Percentiles rank a stretch among this genome's conserved stretches.
Evolutionary conservation across 2,113 vertebrate genomes (phyloP).

Genomic region (Pholis gunnellus): DNA sequence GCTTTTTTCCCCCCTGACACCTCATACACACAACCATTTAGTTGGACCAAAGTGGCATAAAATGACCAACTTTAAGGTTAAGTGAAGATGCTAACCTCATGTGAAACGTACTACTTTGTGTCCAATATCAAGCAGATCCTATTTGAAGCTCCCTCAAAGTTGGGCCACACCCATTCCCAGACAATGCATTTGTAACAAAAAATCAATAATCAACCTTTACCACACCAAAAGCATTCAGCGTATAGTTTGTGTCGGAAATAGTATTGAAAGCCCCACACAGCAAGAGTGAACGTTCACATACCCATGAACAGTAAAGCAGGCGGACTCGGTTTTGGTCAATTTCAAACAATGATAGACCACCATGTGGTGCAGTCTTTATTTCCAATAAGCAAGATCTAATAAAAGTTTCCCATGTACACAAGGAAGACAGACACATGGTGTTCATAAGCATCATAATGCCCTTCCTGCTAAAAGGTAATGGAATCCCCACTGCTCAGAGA

Average conservation of each 20-base stretch:
- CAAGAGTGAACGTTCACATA: slow-evolving; percentile 53
- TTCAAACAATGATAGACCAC: slow-evolving; percentile 58
- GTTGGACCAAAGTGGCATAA: slow-evolving; percentile 13
- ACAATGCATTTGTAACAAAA: slow-evolving; percentile 63
- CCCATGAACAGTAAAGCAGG: slow-evolving; percentile 38
- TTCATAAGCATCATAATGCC: slow-evolving; percentile 70
- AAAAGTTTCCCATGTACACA: slow-evolving; percentile 56
- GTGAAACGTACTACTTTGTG: slow-evolving; percentile 19
- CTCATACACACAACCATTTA: slow-evolving; percentile 9
- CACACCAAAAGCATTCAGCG: slow-evolving; percentile 42
- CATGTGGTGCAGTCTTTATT: slow-evolving; percentile 63
- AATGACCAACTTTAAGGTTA: slow-evolving; percentile 32
- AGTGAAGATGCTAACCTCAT: slow-evolving; percentile 28
- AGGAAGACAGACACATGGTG: slow-evolving; percentile 75
- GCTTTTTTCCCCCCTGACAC: neutral
- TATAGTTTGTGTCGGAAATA: slow-evolving; percentile 49
- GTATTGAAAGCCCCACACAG: slow-evolving; percentile 30
- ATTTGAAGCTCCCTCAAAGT: slow-evolving; percentile 39
- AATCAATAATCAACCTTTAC: slow-evolving; percentile 60
- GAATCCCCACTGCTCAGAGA: slow-evolving; percentile 56
- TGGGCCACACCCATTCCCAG: slow-evolving; percentile 31
- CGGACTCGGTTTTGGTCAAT: slow-evolving; percentile 43
- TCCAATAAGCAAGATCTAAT: slow-evolving; percentile 67
- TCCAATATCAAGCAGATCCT: slow-evolving; percentile 18
- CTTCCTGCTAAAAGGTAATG: slow-evolving; percentile 60